Evolutionary conservation across 2,113 vertebrate genomes (phyloP).

Genomic region (Neodontobutis hainanensis): DNA sequence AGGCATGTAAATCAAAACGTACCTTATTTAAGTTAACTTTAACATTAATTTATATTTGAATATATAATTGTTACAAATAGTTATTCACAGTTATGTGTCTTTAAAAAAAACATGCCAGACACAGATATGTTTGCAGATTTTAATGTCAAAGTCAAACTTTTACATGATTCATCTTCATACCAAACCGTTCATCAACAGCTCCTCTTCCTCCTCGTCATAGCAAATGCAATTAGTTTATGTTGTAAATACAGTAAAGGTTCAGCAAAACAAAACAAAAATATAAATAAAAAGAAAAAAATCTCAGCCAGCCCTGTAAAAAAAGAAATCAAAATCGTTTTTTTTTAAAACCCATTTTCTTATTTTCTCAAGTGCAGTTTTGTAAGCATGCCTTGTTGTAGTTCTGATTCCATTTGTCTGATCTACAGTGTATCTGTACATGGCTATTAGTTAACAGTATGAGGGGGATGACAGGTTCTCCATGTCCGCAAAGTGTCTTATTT

Average conservation of each 20-base stretch:
- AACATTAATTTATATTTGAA: not conserved
- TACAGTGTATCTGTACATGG: constrained; percentile 76
- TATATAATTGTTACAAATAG: constrained; percentile 7
- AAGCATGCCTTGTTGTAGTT: constrained; percentile 80
- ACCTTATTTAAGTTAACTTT: constrained; percentile 10
- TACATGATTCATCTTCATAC: constrained; percentile 79
- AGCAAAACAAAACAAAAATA: constrained; percentile 34
- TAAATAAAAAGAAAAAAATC: constrained; percentile 33
- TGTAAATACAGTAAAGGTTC: constrained; percentile 68
- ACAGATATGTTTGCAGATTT: constrained; percentile 74
- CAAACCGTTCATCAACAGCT: constrained; percentile 71
- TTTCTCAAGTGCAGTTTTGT: constrained; percentile 78
- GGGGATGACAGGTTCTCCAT: constrained; percentile 42
- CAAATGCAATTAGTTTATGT: constrained; percentile 79
- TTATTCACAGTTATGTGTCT: not conserved
- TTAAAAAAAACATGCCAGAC: constrained; percentile 19
- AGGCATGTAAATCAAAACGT: constrained; percentile 28
- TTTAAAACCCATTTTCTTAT: constrained; percentile 55
- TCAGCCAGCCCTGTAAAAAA: constrained; percentile 62
- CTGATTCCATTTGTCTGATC: constrained; percentile 72
- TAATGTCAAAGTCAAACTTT: constrained; percentile 84
- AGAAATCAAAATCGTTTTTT: constrained; percentile 55
- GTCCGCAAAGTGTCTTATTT: constrained; percentile 47
- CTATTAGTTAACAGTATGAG: constrained; percentile 64
- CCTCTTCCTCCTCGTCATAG: constrained; percentile 65